Evolutionary conservation across 2,888 invertebrate genomes (phyloP).

Genomic region (Mystacides longicornis): DNA sequence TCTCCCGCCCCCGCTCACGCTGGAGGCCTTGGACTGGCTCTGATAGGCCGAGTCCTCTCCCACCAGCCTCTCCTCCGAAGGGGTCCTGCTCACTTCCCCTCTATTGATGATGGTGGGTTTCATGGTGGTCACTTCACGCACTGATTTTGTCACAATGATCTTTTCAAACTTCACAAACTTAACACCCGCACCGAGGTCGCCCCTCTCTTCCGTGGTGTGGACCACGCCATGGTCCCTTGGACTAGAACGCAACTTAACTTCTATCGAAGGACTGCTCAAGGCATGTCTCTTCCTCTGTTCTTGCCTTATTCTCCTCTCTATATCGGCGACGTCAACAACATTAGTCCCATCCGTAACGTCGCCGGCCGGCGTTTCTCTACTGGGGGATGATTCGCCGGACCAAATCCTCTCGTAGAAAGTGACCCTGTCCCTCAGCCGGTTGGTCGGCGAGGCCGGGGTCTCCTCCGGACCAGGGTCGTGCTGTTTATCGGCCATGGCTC

Average conservation of each 20-base stretch:
- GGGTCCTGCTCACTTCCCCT: conserved; percentile 37
- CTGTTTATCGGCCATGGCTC: conserved; percentile 28
- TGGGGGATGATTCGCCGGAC: conserved; percentile 42
- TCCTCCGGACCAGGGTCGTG: conserved; percentile 29
- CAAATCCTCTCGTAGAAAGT: conserved; percentile 75
- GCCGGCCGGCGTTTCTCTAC: conserved; percentile 35
- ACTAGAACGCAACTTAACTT: conserved; percentile 52
- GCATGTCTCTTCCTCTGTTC: conserved; percentile 48
- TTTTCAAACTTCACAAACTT: conserved; percentile 67
- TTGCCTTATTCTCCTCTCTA: conserved; percentile 49
- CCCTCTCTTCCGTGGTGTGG: conserved; percentile 50
- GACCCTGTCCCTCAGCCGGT: conserved; percentile 62
- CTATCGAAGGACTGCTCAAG: conserved; percentile 50
- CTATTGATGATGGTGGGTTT: conserved; percentile 11
- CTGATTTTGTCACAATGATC: conserved; percentile 56
- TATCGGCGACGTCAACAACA: conserved; percentile 48
- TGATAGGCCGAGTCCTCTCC: conserved; percentile 52
- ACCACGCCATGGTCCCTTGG: conserved; percentile 30
- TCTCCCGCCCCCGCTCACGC: conserved; percentile 42
- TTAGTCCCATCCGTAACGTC: conserved; percentile 38
- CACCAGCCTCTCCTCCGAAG: conserved; percentile 43
- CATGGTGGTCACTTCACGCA: conserved; percentile 31
- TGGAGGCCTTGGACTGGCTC: conserved; percentile 50
- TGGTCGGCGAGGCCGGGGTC: conserved; percentile 37
- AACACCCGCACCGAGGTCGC: conserved; percentile 54